Evolutionary conservation across 2,797 vertebrate species (phyloP).

Genomic region (Gallirallus australis): DNA sequence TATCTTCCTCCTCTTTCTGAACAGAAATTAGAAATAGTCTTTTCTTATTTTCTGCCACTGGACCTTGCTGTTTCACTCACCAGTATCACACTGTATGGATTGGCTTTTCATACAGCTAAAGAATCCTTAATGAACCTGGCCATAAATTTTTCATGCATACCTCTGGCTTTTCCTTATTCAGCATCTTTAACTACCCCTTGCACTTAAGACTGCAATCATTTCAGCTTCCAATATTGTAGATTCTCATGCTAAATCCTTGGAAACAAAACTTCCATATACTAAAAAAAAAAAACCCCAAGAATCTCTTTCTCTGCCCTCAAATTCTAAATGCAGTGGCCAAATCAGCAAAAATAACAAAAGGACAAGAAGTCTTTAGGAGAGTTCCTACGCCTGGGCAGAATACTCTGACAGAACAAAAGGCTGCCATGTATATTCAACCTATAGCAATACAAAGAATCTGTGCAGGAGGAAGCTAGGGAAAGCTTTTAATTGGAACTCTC

Average conservation of each 20-base stretch:
- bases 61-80: background rate
- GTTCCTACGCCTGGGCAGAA: background rate
- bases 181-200: background rate
- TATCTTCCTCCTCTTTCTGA: background rate
- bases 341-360: background rate
- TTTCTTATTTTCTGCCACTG: background rate
- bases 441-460: background rate
- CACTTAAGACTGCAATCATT: background rate
- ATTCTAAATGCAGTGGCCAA: background rate
- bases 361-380: background rate
- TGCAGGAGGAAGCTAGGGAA: background rate
- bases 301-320: background rate
- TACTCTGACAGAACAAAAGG: background rate
- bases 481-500: background rate
- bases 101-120: background rate
- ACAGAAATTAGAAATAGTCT: background rate
- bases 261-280: background rate
- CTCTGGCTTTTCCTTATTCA: background rate
- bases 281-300: too few relatives aligned
- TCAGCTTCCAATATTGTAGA: background rate
- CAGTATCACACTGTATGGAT: background rate
- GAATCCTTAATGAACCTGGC: background rate
- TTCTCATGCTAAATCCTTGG: background rate
- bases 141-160: background rate
- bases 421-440: background rate